A percentile compares a stretch with the other conserved stretches of the same genome.
Evolutionary conservation across 2,113 vertebrate genomes (phyloP).

Genomic region (pig (Sus scrofa)): DNA sequence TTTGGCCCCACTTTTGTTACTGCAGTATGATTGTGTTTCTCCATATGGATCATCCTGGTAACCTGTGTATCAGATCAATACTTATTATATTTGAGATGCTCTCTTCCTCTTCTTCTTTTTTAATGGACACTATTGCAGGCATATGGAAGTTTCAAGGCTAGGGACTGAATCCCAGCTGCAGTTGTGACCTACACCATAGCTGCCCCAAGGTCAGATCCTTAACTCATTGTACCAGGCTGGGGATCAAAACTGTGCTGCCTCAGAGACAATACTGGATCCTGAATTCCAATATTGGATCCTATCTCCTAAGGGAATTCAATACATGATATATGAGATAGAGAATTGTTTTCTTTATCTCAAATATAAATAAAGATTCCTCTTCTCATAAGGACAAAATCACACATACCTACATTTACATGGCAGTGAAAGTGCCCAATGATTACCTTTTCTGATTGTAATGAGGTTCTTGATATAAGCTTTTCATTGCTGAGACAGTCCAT

Average conservation of each 20-base stretch:
- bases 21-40: constrained; percentile 61
- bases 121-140: no score
- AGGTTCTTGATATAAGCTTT: not conserved
- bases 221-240: no score
- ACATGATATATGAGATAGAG: not conserved
- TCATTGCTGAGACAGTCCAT: not conserved
- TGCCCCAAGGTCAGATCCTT: no score
- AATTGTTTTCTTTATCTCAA: not conserved
- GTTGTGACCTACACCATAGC: no score
- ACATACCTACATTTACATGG: not conserved
- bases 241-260: no score
- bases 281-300: not conserved
- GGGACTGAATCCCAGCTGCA: no score
- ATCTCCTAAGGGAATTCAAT: not conserved
- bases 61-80: not conserved
- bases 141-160: no score
- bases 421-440: not conserved
- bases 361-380: not conserved
- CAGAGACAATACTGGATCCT: no score
- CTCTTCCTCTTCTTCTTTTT: no score
- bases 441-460: not conserved
- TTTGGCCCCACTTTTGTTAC: not conserved
- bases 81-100: not conserved
- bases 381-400: not conserved
- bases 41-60: not conserved